Evolutionary conservation across 2,113 vertebrate genomes (phyloP), one percentile per base, ranked within the genome.

Genomic region (Puffinus mauretanicus): DNA sequence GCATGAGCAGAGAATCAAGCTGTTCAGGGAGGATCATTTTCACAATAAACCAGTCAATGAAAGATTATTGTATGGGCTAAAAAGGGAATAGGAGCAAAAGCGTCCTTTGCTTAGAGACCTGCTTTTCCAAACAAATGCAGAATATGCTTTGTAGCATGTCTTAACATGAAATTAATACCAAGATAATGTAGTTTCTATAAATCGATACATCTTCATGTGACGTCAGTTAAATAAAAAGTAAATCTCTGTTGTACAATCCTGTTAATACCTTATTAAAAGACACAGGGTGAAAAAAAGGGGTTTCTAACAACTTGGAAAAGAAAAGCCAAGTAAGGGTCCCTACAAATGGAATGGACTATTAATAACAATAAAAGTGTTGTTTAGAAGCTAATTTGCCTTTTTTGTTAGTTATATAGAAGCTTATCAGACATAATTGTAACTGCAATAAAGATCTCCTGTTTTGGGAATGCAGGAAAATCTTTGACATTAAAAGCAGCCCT

Each of bases 271-370:
- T 46, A 60, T 34, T 40, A 47, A 40, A 60, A 32, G 9, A 14
- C 25, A 29, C 0, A 5, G 8, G 4, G 9, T 4, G 2, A 1
- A 1, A 6, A 46, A 20, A 20, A 3, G 4, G 2, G 7, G 6
- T 26, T 78, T 90, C 30, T 58, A 83, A 49, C 12, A 52, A 16
- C 9, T 36, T 58, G 14, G 27, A 54, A 86, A 36, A 78, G 11
- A n/a, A 75, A 76, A 55, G 7, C 17, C 26, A 4, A 54, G 8
- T 58, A 58, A 79, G 8, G 6, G 13, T 89, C 15, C 38, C 6
- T 62, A 47, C 30, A 90, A 75, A 36, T 60, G 14, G 16, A 86
- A 49, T 8, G 5, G 21, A 64, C 16, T 54, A 29, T 51, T 71
- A 81, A 36, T 10, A 69, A 49, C 6, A 75, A 44, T 5, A 60